Conservation (phyloP, 92 coral and sea anemone genomes). For the Umimayanthus kanabou region DNA sequence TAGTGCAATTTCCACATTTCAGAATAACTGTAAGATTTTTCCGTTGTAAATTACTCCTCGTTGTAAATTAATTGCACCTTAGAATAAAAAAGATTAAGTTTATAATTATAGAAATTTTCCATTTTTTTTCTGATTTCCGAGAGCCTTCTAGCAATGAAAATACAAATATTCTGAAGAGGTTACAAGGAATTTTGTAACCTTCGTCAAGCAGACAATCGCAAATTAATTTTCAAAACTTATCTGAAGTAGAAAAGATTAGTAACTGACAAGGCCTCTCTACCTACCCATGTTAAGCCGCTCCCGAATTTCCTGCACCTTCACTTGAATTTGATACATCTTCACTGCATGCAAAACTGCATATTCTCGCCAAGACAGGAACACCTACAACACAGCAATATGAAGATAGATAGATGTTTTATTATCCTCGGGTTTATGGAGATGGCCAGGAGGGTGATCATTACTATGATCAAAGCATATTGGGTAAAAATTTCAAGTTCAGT, state of each 20-base stretch:
- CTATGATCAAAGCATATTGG: too few species aligned
- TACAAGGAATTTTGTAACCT: neutral
- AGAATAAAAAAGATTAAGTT: neutral
- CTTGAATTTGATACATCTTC: slow-evolving; percentile 49
- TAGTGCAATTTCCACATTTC: too few species aligned
- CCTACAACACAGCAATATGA: slow-evolving; percentile 41
- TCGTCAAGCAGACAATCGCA: neutral
- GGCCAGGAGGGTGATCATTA: neutral
- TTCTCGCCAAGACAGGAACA: slow-evolving; percentile 64
- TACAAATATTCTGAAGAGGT: too few species aligned
- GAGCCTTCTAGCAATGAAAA: neutral
- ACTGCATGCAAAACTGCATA: slow-evolving; percentile 66
- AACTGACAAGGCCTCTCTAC: neutral
- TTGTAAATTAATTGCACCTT: too few species aligned
- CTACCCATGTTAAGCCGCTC: slow-evolving; percentile 63
- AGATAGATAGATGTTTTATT: neutral
- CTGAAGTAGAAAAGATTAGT: neutral
- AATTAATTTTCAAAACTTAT: too few species aligned
- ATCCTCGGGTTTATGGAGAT: neutral
- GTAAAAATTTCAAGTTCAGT: neutral
- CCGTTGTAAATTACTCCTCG: too few species aligned
- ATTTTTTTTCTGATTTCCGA: too few species aligned
- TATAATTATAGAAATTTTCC: too few species aligned
- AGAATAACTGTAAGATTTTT: too few species aligned
- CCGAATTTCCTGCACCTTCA: slow-evolving; percentile 55